Evolutionary conservation across 2,888 invertebrate species (phyloP), one percentile per base, ranked within the genome.

Genomic region (Meiosimyza platycephala): DNA sequence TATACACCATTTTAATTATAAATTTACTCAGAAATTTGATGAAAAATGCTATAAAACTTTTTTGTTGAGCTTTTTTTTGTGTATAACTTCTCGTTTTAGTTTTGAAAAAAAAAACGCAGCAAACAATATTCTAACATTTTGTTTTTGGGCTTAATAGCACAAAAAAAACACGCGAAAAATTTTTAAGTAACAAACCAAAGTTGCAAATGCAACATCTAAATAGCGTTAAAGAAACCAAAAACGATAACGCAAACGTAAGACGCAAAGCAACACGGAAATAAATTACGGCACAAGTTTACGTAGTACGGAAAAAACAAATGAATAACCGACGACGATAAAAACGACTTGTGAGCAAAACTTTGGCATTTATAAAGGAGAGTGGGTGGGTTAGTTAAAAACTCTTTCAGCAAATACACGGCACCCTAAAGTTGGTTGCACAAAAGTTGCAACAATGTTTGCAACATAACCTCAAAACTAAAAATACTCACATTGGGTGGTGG

Each of bases 321-420:
- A 65, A 65, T 64, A 71, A 71, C 71, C 40, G 59, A 51, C 65
- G 65, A 52, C 71, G 71, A 71, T 71, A 71, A 71, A 65, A 71
- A 65, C 71, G 50, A 71, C 65, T 71, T 65, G 50, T 16, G 57
- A 71, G 65, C 59, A 71, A 73, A 73, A 73, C 69, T 73, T 72
- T 69, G 57, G 64, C 64, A 69, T 65, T 64, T 73, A 55, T 28
- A 7, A 15, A 22, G 47, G n/a, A n/a, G 40, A 11, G 15, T 50
- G 40, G 7, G 16, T 52, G 33, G 54, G 40, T 9, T 40, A 7
- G 40, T 9, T 40, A 40, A 40, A 40, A 40, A 40, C 6, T 40
- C 40, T 40, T 40, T 6, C 9, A 6, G 40, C 1, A 40, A 16
- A 6, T 18, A 55, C 12, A 22, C 11, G 55, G 11, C 12, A 55